Evolutionary conservation across 2,797 vertebrate species (phyloP).

Genomic region (Nasua narica): DNA sequence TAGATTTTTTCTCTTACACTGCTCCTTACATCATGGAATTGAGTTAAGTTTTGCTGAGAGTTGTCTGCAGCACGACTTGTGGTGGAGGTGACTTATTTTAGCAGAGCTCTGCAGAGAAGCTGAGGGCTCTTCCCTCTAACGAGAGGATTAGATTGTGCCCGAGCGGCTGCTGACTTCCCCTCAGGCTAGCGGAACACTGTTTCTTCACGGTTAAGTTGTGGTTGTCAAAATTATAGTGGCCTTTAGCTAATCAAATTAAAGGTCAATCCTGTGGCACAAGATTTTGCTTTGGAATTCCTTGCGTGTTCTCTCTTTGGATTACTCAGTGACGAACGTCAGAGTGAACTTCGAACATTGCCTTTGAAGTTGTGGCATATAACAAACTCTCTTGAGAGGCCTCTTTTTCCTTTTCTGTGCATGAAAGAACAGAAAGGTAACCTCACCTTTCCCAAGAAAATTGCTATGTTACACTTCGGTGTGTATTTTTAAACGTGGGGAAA

Average conservation of each 20-base stretch:
- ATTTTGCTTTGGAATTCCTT: neutral
- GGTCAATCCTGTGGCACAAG: neutral
- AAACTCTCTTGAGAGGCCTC: neutral
- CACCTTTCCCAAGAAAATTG: neutral
- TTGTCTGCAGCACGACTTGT: neutral
- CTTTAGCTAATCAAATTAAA: neutral
- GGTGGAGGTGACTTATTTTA: neutral
- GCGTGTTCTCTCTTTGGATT: neutral
- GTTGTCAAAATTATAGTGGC: neutral
- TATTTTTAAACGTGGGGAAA: neutral
- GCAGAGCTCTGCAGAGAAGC: neutral
- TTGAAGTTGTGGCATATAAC: neutral
- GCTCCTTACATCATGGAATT: neutral
- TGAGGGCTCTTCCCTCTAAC: neutral
- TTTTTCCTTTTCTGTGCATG: neutral
- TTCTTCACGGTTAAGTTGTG: neutral
- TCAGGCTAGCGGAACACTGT: neutral
- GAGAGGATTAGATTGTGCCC: no score
- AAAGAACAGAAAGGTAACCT: neutral
- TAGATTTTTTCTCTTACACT: neutral
- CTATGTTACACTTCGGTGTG: neutral
- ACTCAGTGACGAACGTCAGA: neutral
- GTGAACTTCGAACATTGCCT: neutral
- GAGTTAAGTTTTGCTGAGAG: neutral
- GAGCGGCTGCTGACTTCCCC: neutral